Evolutionary conservation across 2,797 vertebrate genomes (phyloP).

Genomic region (Schizopygopsis pylzovi): DNA sequence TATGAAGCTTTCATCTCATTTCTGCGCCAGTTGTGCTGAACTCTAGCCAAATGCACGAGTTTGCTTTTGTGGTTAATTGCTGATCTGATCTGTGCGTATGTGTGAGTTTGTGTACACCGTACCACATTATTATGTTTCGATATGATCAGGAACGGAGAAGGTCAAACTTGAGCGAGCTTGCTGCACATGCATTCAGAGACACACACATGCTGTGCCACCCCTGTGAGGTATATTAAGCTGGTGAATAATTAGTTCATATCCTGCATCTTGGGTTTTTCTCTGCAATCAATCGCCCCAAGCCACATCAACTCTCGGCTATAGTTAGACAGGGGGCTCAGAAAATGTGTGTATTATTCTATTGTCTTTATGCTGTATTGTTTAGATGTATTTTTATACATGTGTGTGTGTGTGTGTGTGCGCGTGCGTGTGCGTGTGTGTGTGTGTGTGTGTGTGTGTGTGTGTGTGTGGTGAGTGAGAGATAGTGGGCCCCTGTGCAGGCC

Average conservation of each 20-base stretch:
- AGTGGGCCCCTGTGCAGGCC: conserved; percentile 32
- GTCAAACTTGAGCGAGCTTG: conserved; percentile 34
- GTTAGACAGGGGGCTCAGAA: conserved; percentile 10
- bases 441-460: not conserved
- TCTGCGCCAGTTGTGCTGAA: conserved; percentile 23
- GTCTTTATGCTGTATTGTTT: not conserved
- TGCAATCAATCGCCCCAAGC: conserved; percentile 53
- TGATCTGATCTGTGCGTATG: conserved; percentile 9
- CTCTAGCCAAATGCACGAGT: conserved; percentile 11
- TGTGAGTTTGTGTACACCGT: conserved; percentile 7
- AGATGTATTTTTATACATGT: not conserved
- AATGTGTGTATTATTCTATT: not conserved
- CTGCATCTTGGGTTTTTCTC: conserved; percentile 55
- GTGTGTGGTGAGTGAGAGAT: not conserved
- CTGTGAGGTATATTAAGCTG: conserved; percentile 53
- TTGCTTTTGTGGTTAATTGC: conserved; percentile 9
- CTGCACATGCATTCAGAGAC: not conserved
- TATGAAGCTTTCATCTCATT: conserved; percentile 19
- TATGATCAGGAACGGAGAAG: conserved; percentile 36
- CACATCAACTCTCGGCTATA: conserved; percentile 46
- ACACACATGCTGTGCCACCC: conserved; percentile 28
- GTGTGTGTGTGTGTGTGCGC: not conserved
- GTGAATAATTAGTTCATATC: conserved; percentile 62
- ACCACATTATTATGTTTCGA: not conserved
- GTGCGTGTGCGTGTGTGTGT: not conserved